A percentile compares a stretch with the other conserved stretches of the same genome.
Evolutionary conservation across 2,888 invertebrate species (phyloP).

Genomic region (Uropetala carovei): DNA sequence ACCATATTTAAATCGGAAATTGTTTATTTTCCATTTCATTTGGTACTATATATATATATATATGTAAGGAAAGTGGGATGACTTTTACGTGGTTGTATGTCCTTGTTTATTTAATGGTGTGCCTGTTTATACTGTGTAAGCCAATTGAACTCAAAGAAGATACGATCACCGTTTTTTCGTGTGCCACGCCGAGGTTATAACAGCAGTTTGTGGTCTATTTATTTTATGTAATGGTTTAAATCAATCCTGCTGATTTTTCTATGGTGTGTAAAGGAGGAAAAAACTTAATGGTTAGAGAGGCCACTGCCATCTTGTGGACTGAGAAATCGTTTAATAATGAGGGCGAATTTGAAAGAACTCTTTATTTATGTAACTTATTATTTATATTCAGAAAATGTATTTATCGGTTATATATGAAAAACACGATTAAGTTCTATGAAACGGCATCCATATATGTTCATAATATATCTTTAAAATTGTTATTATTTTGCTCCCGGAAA

Average conservation of each 20-base stretch:
- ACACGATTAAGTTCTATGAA: constrained; percentile 59
- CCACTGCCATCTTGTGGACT: constrained; percentile 50
- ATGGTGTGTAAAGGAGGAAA: constrained; percentile 39
- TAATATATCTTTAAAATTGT: constrained; percentile 57
- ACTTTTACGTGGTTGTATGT: constrained; percentile 57
- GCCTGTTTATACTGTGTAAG: constrained; percentile 33
- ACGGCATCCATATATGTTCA: constrained; percentile 57
- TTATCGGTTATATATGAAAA: constrained; percentile 65
- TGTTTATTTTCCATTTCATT: constrained; percentile 15
- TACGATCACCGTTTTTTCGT: constrained; percentile 39
- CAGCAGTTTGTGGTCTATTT: constrained; percentile 61
- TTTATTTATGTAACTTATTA: constrained; percentile 66
- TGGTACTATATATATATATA: neutral
- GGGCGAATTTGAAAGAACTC: constrained; percentile 51
- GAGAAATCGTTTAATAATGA: constrained; percentile 54
- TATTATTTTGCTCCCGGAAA: constrained; percentile 51
- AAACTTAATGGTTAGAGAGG: constrained; percentile 61
- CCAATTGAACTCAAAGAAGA: constrained; percentile 51
- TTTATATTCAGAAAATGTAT: constrained; percentile 66
- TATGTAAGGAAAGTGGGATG: constrained; percentile 39
- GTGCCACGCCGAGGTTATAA: constrained; percentile 45
- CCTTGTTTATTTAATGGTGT: constrained; percentile 63
- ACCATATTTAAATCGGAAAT: constrained; percentile 48
- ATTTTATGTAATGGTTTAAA: constrained; percentile 46
- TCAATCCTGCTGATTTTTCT: constrained; percentile 60